These are phyloP conservation scores for Leucophora obtusa DNA, from an alignment of 2,888 invertebrate species.

Conservation along the genomic window DNA sequence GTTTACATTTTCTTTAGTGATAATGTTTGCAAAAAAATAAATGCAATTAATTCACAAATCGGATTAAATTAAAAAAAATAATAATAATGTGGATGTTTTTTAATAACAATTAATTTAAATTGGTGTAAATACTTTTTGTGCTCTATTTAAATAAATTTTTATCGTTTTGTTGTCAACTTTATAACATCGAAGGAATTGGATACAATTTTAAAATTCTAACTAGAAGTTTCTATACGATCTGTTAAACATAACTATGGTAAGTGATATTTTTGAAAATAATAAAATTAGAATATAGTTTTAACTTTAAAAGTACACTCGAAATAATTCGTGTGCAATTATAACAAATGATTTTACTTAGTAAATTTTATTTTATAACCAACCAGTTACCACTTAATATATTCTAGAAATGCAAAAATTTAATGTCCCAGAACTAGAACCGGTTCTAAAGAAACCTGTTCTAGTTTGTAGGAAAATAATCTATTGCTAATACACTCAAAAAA, in stretches of 20 bases:
- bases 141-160: neutral
- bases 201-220: constrained; percentile 3
- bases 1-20: neutral
- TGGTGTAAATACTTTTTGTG: neutral
- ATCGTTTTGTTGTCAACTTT: neutral
- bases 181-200: constrained; percentile 18
- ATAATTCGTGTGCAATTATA: too few species aligned
- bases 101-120: neutral
- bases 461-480: too few species aligned
- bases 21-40: neutral
- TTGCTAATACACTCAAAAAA: too few species aligned
- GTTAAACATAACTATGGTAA: constrained; percentile 39
- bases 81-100: neutral
- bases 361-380: too few species aligned
- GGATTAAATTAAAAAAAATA: neutral
- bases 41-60: too few species aligned
- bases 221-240: constrained; percentile 9
- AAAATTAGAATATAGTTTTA: too few species aligned
- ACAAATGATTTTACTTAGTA: too few species aligned
- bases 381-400: too few species aligned
- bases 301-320: too few species aligned
- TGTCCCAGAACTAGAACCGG: too few species aligned
- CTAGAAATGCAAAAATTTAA: too few species aligned
- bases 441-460: too few species aligned
- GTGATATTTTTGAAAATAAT: neutral